Base-by-base conservation (phyloP, 2,113 vertebrate species). In the Pagrus major region DNA sequence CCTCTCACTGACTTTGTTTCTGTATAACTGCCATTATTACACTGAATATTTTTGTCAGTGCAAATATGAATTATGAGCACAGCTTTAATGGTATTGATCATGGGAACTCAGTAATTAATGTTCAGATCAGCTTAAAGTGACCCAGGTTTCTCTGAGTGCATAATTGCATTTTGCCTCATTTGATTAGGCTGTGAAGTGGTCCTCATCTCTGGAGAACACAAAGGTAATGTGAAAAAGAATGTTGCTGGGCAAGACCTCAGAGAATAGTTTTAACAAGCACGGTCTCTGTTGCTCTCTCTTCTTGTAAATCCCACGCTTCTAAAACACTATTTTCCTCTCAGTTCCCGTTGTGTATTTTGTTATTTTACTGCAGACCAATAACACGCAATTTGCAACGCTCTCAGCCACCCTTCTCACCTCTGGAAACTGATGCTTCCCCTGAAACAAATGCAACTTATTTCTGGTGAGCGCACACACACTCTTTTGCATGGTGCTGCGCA, bases 91-190 rank as follows among this genome's bases (percentile, higher is more conserved):
- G 51, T 49, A n/a, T 55, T 42, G 14, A 71, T 66, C 58, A 66
- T 42, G 33, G 20, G 72, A 67, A 72, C 52, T 18, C 20, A 25
- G n/a, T 52, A 68, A 55, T 56, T 25, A 35, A 71, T 35, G 23
- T 5, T 25, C 25, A 10, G 41, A 60, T 21, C 65, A 15, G 33
- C 46, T 51, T 7, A 70, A 71, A 67, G 33, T 41, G 7, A 52
- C 16, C 14, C 29, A 33, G 5, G 20, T 29, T 65, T 59, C 12
- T 46, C 55, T 66, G 3, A 71, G 47, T 15, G 37, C 23, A 41
- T 56, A 73, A 65, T 39, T 69, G 10, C 44, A 80, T 80, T 66
- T 73, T 56, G 14, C 18, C 51, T 37, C 35, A 42, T 80, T 70
- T 70, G 27, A 83, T 66, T 70, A 47, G 46, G 47, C 18, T 61